A percentile compares a stretch with the other conserved stretches of the same genome.
phyloP scores from a whole-genome alignment of 2,888 invertebrate species.

The Anarsia innoxiella region DNA sequence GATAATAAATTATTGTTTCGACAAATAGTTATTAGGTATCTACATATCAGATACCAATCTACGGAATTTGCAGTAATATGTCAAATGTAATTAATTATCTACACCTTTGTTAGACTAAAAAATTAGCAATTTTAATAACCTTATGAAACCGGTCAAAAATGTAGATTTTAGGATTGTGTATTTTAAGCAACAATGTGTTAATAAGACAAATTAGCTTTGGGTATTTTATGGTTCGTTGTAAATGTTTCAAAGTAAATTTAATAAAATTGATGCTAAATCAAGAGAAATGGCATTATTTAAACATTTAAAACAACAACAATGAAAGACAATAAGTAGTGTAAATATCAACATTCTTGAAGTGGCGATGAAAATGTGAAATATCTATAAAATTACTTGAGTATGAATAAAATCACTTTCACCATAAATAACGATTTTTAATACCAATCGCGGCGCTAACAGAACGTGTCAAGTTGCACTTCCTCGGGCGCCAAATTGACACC shows the following conservation, averaged over 20 bases:
- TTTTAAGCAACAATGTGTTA: slow-evolving; percentile 13
- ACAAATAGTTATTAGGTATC: slow-evolving; percentile 64
- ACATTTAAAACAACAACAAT: no score
- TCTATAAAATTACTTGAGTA: no score
- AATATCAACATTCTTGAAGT: no score
- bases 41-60: slow-evolving; percentile 38
- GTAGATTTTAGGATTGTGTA: slow-evolving; percentile 3
- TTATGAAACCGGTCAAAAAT: slow-evolving; percentile 8
- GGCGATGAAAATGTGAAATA: no score
- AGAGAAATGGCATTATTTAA: no score
- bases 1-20: slow-evolving; percentile 61
- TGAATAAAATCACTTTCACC: slow-evolving; percentile 20
- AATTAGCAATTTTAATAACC: slow-evolving; percentile 24
- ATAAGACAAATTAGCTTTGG: slow-evolving; percentile 14
- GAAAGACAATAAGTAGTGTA: no score
- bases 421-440: slow-evolving; percentile 16
- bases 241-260: no score
- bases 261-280: no score
- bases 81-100: slow-evolving; percentile 49
- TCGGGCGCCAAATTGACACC: slow-evolving; percentile 28
- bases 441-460: slow-evolving; percentile 14
- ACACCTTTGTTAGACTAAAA: slow-evolving; percentile 35
- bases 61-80: slow-evolving; percentile 48
- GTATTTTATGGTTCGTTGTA: no score
- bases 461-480: slow-evolving; percentile 16